Percentiles rank a stretch among this genome's conserved stretches.
phyloP scores from a whole-genome alignment of 2,113 vertebrate species.

The Geococcyx californianus region DNA sequence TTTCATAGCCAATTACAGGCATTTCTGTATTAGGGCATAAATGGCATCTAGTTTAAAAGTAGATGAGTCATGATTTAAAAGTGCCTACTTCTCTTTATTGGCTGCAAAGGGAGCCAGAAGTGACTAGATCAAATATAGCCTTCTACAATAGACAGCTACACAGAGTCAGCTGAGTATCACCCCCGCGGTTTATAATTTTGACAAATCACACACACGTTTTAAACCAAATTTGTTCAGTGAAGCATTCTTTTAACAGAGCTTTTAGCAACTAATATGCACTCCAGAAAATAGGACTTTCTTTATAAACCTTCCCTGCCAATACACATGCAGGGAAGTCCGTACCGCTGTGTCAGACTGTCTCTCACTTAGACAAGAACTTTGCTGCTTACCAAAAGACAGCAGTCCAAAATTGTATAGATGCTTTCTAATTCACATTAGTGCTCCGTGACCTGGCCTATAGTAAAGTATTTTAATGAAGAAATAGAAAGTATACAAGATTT shows the following conservation, averaged over 20 bases:
- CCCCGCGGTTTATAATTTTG: slow-evolving; percentile 17
- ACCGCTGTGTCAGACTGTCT: rapidly evolving
- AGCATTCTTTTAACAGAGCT: not conserved
- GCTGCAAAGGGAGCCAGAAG: slow-evolving; percentile 10
- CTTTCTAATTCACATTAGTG: not conserved
- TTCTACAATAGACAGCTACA: slow-evolving; percentile 14
- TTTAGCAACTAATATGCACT: not conserved
- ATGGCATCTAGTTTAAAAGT: not conserved
- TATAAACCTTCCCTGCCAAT: not conserved
- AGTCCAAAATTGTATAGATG: not conserved
- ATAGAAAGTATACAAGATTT: not conserved
- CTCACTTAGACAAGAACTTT: not conserved
- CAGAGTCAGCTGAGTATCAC: slow-evolving; percentile 21
- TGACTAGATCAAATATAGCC: slow-evolving; percentile 19
- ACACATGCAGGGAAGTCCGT: not conserved
- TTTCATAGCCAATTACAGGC: not conserved
- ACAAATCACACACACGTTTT: not conserved
- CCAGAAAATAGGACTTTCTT: not conserved
- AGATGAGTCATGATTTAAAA: slow-evolving; percentile 19
- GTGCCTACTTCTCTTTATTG: slow-evolving; percentile 11
- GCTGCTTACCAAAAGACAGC: not conserved
- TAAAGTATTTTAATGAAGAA: not conserved
- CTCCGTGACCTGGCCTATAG: not conserved
- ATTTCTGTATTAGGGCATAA: not conserved
- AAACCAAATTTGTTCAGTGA: not conserved